Base-by-base conservation (phyloP, 2,113 vertebrate genomes). In the Hippocampus guttulatus region DNA sequence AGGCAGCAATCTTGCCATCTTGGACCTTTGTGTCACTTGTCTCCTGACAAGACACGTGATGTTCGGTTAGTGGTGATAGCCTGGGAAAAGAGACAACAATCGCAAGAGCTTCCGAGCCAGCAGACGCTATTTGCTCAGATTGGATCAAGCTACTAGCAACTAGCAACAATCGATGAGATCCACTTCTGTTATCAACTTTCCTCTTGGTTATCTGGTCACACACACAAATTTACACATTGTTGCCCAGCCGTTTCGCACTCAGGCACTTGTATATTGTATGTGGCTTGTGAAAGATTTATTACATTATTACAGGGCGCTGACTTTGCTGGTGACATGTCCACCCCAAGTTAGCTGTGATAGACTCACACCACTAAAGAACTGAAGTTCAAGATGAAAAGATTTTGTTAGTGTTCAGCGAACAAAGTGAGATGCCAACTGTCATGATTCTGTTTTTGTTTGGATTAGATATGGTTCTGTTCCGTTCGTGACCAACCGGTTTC, bases 21-120 rank as follows among this genome's bases (percentile, higher is more conserved):
- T 15, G 12, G 52, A 23, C 52, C 52, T 54, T 23, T 10, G 52
- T 54, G 52, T 54, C 52, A 54, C 52, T 54, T 54, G n/a, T 54
- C 21, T 54, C 23, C 52, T 18, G 27, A 61, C 58, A 33, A 61
- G 58, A 33, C 58, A 61, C 33, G 58, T 33, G 16, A 15, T 61
- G 58, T 61, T 27, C 27, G 18, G 58, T 61, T 33, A 61, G 33
- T 61, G 27, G 33, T 61, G 58, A 61, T 20, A 61, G 27, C 58
- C 15, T 61, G 58, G 58, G 58, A 61, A 33, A 61, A 61, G 30
- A 61, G 15, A 61, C 58, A 61, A 61, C 58, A 61, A 61, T 33
- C 18, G 27, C 58, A 61, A 33, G 15, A 20, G 27, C 16, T 61
- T 61, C 14, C 27, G 6, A 33, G 58, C 27, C 27, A 61, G 58